Evolutionary conservation across 1,140 invertebrate species (phyloP).

Genomic region (Drepana arcuata): DNA sequence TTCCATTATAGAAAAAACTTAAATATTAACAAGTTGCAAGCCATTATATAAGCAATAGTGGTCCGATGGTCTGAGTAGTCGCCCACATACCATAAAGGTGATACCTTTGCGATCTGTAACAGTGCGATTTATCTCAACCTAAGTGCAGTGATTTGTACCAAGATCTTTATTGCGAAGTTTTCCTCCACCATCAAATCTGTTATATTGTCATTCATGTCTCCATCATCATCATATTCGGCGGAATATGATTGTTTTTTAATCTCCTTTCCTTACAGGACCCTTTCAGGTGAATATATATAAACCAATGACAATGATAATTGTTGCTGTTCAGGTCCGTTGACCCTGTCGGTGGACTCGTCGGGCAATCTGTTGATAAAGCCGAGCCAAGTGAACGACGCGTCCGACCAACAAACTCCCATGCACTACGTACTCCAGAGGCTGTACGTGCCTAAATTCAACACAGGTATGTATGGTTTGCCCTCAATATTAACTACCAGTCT

Average conservation of each 20-base stretch:
- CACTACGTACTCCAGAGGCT: slow-evolving; percentile 58
- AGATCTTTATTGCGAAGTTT: not conserved
- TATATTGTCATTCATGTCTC: not conserved
- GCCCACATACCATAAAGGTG: no score
- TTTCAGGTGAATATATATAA: not conserved
- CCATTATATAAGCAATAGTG: no score
- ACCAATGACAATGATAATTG: not conserved
- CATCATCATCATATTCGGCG: not conserved
- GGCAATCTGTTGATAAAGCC: slow-evolving; percentile 54
- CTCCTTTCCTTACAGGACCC: not conserved
- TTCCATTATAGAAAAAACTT: no score
- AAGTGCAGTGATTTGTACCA: no score
- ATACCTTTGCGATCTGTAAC: slow-evolving; percentile 1
- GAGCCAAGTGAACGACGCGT: slow-evolving; percentile 30
- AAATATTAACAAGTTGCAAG: no score
- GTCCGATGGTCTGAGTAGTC: no score
- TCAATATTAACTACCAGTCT: not conserved
- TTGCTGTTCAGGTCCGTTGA: slow-evolving; percentile 36
- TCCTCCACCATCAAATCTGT: not conserved
- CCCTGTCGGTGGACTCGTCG: slow-evolving; percentile 52
- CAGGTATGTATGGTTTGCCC: slow-evolving; percentile 22
- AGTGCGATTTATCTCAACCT: no score
- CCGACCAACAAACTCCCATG: slow-evolving; percentile 26
- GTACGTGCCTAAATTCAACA: slow-evolving; percentile 45
- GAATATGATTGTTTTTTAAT: no score